phyloP scores from a whole-genome alignment of 64 coral and sea anemone genomes.

The Stylophora pistillata region DNA sequence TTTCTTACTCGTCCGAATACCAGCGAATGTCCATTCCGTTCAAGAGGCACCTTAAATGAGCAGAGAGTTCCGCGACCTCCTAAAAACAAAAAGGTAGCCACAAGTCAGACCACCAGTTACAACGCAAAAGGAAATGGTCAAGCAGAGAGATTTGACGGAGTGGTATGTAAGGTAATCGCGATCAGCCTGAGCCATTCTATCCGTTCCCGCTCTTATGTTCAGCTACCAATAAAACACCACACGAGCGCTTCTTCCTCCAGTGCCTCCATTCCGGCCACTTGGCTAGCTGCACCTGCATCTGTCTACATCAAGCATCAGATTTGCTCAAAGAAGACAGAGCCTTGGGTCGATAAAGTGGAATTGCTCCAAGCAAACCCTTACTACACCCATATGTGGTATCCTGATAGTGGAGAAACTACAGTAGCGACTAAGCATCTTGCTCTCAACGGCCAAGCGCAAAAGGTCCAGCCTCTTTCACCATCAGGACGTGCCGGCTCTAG shows the following conservation, averaged over 20 bases:
- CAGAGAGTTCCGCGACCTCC: constrained; percentile 42
- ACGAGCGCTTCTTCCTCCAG: constrained; percentile 68
- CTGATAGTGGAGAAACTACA: constrained; percentile 58
- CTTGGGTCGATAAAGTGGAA: constrained; percentile 72
- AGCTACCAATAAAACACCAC: constrained; percentile 61
- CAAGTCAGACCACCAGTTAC: constrained; percentile 63
- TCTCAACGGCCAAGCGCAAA: constrained; percentile 35
- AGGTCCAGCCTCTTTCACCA: too few species aligned
- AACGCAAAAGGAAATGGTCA: constrained; percentile 68
- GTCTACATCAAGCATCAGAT: constrained; percentile 46
- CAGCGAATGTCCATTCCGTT: constrained; percentile 71
- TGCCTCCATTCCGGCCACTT: too few species aligned
- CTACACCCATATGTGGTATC: constrained; percentile 36
- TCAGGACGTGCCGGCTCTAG: too few species aligned
- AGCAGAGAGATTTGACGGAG: constrained; percentile 62
- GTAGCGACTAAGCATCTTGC: constrained; percentile 61
- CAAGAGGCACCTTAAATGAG: constrained; percentile 50
- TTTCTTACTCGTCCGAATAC: constrained; percentile 68
- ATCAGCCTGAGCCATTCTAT: constrained; percentile 52
- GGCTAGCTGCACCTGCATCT: constrained; percentile 47
- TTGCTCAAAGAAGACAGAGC: constrained; percentile 62
- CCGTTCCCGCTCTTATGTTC: constrained; percentile 55
- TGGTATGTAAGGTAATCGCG: constrained; percentile 61
- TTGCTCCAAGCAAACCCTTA: constrained; percentile 54
- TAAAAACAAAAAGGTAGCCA: constrained; percentile 49